These are phyloP conservation scores for Conistra vaccinii DNA, from an alignment of 2,888 invertebrate species.

Conservation along the genomic window DNA sequence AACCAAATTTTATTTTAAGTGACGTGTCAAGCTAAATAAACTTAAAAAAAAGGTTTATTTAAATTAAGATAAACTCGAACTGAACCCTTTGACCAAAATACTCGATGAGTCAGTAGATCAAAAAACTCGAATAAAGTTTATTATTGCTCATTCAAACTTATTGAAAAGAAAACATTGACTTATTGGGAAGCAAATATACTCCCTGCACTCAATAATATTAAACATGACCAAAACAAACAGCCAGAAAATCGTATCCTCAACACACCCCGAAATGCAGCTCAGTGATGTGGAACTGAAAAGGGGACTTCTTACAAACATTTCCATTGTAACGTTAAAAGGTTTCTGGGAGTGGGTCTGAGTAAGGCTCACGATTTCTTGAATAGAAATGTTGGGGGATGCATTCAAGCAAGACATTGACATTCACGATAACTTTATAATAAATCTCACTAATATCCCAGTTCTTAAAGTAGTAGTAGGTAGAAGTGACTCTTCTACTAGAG, in stretches of 20 bases:
- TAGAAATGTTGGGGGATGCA: slow-evolving; percentile 10
- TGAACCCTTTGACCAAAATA: slow-evolving; percentile 27
- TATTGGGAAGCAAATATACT: slow-evolving; percentile 19
- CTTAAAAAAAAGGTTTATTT: neutral
- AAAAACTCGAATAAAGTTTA: neutral
- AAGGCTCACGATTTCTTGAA: neutral
- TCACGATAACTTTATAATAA: neutral
- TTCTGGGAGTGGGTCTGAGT: slow-evolving; percentile 13
- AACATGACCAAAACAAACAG: slow-evolving; percentile 43
- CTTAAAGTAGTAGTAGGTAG: neutral
- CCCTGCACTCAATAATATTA: slow-evolving; percentile 36
- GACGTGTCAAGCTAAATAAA: no score
- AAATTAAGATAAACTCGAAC: slow-evolving; percentile 8
- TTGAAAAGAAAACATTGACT: slow-evolving; percentile 10
- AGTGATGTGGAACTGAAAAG: slow-evolving; percentile 44
- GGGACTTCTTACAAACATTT: slow-evolving; percentile 47
- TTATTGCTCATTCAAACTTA: neutral
- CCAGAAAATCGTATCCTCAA: slow-evolving; percentile 31
- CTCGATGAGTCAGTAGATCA: slow-evolving; percentile 33
- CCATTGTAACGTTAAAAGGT: slow-evolving; percentile 37
- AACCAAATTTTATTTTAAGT: no score
- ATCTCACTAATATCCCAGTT: neutral
- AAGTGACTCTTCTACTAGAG: neutral
- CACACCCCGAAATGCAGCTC: slow-evolving; percentile 48
- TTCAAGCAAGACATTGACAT: slow-evolving; percentile 5